Evolutionary conservation across 2,113 vertebrate genomes (phyloP), one percentile per base, ranked within the genome.

Genomic region (Corythoichthys intestinalis): DNA sequence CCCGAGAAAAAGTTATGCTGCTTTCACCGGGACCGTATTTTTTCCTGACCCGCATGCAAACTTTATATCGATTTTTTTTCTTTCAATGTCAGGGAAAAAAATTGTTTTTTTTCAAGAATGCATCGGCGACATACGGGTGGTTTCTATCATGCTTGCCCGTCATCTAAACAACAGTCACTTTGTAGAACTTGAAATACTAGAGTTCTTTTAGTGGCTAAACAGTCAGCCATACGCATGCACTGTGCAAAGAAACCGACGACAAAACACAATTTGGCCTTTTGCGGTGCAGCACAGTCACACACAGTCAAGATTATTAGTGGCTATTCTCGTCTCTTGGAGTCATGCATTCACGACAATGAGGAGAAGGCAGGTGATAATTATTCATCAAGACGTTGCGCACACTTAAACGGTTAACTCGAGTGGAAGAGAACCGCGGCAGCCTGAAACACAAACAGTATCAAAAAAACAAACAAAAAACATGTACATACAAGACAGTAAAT

Each of bases 291-390:
- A 34, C 41, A 6, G 10, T 13, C 20, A 62, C 39, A 62, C 59
- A 10, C 15, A 62, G 12, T 57, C 2, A 1, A 14, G 56, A 58
- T 58, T 58, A 58, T 50, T 50, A 50, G 13, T 13, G 48, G 48
- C 10, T 58, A 37, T 47, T 63, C 59, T 62, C 37, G 83, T 85
- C 69, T 74, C 83, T 90, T 78, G 10, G 83, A 12, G 79, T 90
- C 91, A 90, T 91, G 91, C 89, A 89, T 86, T 87, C 85, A 89
- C 41, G 41, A 44, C 86, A 87, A 86, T 81, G 85, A 50, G 48
- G 48, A 20, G 28, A 44, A 91, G 90, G 87, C 87, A 87, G 87
- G 75, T 85, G 79, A 84, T 83, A 74, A 86, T 81, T 87, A 73
- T 73, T 37, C 38, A 49, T 28, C 53, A 54, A 58, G 28, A 35